Evolutionary conservation across 2,888 invertebrate species (phyloP).

Genomic region (Papilio demoleus): DNA sequence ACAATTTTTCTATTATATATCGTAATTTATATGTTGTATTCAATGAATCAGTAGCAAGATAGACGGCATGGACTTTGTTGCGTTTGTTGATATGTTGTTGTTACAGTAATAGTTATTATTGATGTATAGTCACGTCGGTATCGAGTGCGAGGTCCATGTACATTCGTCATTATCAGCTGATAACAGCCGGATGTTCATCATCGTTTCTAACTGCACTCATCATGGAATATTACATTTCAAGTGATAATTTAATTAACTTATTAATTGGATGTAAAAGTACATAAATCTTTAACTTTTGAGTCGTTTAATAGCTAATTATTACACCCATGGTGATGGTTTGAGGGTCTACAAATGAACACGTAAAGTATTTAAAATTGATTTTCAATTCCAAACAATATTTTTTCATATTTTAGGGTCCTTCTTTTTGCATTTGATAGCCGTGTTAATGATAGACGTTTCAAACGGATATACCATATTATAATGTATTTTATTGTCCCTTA

Average conservation of each 20-base stretch:
- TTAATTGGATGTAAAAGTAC: too few species aligned
- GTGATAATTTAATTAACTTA: too few species aligned
- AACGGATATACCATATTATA: constrained; percentile 29
- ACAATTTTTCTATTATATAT: too few species aligned
- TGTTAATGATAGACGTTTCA: constrained; percentile 11
- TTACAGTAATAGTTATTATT: constrained; percentile 28
- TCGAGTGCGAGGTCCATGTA: constrained; percentile 29
- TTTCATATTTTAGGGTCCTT: not conserved
- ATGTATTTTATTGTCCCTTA: constrained; percentile 31
- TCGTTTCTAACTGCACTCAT: constrained; percentile 9
- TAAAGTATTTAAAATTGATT: not conserved
- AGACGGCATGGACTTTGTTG: constrained; percentile 16
- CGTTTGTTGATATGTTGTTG: constrained; percentile 18
- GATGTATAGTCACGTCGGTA: constrained; percentile 24
- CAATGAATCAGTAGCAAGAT: constrained; percentile 1
- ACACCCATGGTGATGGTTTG: not conserved
- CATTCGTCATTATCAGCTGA: constrained; percentile 42
- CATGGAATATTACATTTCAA: constrained; percentile 18
- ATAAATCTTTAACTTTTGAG: not conserved
- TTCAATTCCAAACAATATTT: not conserved
- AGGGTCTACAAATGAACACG: not conserved
- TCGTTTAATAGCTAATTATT: not conserved
- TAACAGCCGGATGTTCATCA: constrained; percentile 45
- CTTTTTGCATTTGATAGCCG: not conserved
- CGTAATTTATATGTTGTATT: not conserved